These are phyloP conservation scores for Amphiura filiformis DNA, from an alignment of 35 echinoderm and acorn worm genomes.

Conservation along the genomic window DNA sequence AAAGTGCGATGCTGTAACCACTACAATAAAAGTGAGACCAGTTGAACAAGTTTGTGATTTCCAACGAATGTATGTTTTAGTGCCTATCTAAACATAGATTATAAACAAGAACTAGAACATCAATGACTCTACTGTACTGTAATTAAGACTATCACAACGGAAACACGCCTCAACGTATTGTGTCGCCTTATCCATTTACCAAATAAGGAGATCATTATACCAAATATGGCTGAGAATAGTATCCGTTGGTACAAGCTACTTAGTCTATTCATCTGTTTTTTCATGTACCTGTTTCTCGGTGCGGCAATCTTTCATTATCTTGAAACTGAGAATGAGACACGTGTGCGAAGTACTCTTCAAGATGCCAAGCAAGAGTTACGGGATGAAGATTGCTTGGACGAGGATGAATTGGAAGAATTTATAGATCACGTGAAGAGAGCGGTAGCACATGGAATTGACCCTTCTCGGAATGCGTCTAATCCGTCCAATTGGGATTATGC, in stretches of 20 bases:
- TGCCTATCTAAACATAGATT: no score
- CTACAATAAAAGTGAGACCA: no score
- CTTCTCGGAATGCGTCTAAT: neutral
- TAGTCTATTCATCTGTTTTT: neutral
- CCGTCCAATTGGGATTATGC: constrained; percentile 30
- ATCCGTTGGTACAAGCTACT: neutral
- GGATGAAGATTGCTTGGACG: neutral
- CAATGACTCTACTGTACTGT: no score
- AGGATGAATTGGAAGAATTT: neutral
- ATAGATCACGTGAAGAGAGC: neutral
- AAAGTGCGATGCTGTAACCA: no score
- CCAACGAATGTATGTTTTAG: no score
- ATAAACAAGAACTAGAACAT: no score
- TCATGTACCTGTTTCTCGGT: neutral
- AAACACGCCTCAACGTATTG: no score
- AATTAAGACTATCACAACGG: no score
- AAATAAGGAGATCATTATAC: no score
- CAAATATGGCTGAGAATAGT: neutral
- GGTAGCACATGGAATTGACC: neutral
- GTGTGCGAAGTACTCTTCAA: neutral
- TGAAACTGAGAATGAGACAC: neutral
- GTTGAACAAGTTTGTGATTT: no score
- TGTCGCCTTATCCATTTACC: no score
- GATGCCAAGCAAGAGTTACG: neutral
- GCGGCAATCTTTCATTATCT: neutral